Conservation (phyloP, 2,888 invertebrate species). For the Geophilus truncorum region DNA sequence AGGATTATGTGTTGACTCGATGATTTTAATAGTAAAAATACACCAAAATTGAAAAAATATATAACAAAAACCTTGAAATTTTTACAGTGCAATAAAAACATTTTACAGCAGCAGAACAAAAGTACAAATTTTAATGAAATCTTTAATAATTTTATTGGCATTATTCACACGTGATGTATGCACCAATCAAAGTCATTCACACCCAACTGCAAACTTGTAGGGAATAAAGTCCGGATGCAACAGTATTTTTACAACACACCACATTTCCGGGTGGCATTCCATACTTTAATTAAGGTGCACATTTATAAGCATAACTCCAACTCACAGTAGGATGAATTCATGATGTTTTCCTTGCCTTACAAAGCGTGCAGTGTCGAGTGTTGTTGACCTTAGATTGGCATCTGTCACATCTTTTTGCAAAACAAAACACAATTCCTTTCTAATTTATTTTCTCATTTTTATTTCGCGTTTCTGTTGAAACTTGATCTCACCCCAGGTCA, state of each 20-base stretch:
- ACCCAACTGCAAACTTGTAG: too few species aligned
- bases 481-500: too few species aligned
- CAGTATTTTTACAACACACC: background rate
- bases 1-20: too few species aligned
- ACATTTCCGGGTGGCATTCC: background rate
- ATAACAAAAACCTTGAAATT: background rate
- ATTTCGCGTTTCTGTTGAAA: background rate
- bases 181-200: too few species aligned
- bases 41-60: background rate
- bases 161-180: background rate
- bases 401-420: background rate
- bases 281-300: background rate
- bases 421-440: background rate
- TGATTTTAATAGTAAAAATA: too few species aligned
- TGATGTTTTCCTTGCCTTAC: conserved; percentile 16
- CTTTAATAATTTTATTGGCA: background rate
- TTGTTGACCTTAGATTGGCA: background rate
- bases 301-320: conserved; percentile 12
- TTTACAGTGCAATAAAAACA: background rate
- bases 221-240: background rate
- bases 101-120: background rate
- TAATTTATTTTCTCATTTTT: background rate
- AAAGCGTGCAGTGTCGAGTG: conserved; percentile 1
- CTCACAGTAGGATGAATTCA: conserved; percentile 16
- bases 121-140: background rate